Evolutionary conservation across 1,140 invertebrate genomes (phyloP).

Genomic region (Pseudoatta argentina): DNA sequence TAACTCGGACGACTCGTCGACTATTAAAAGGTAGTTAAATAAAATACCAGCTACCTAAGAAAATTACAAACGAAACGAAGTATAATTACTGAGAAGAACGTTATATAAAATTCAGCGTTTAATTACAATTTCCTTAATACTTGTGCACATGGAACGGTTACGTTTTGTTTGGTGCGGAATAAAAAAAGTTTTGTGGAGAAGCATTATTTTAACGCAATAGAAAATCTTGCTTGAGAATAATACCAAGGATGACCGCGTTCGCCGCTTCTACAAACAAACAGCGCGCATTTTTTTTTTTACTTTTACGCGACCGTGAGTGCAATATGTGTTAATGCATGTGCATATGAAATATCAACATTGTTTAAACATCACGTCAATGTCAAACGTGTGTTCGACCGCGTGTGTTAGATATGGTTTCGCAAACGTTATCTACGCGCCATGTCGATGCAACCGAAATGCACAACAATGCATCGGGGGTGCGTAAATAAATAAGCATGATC

Average conservation of each 20-base stretch:
- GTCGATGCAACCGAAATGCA: constrained; percentile 13
- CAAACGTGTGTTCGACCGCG: not conserved
- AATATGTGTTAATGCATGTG: constrained; percentile 61
- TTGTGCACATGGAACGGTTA: constrained; percentile 15
- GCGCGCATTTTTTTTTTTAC: constrained; percentile 18
- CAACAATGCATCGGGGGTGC: not conserved
- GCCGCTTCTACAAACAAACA: constrained; percentile 34
- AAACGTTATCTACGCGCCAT: constrained; percentile 39
- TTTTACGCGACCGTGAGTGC: constrained; percentile 12
- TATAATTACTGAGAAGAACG: constrained; percentile 57
- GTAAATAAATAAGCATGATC: not conserved
- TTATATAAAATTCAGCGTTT: constrained; percentile 61
- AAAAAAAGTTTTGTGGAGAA: not conserved
- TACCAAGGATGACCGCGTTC: not conserved
- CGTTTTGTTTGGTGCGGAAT: not conserved
- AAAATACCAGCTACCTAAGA: constrained; percentile 59
- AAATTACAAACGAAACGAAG: constrained; percentile 59
- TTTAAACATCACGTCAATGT: constrained; percentile 55
- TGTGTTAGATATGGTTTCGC: constrained; percentile 39
- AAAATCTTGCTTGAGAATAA: constrained; percentile 30
- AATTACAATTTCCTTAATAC: constrained; percentile 53
- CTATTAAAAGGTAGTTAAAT: constrained; percentile 65
- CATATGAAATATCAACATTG: constrained; percentile 55
- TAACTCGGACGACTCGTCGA: constrained; percentile 57
- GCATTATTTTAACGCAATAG: constrained; percentile 16